Evolutionary conservation across 2,113 vertebrate genomes (phyloP).

Genomic region (Hystrix cristata): DNA sequence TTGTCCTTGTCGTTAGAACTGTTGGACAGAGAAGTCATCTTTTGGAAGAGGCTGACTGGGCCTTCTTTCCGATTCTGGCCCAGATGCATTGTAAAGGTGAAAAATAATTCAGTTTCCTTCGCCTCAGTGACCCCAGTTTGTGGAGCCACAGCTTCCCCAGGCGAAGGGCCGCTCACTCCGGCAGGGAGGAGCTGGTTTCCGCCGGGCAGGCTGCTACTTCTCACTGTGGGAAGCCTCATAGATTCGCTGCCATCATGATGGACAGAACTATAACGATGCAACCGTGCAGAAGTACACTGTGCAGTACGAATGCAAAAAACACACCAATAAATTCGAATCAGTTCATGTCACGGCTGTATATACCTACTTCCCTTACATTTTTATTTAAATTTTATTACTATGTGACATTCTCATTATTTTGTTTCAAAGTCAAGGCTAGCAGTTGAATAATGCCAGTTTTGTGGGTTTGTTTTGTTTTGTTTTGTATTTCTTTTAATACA

Average conservation of each 20-base stretch:
- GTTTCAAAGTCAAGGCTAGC: neutral
- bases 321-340: neutral
- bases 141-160: neutral
- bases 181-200: neutral
- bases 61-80: neutral
- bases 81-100: neutral
- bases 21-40: neutral
- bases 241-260: too few species aligned
- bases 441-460: fast-evolving
- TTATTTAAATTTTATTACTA: neutral
- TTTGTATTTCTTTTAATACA: neutral
- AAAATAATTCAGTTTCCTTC: neutral
- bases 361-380: neutral
- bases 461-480: neutral
- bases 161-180: too few species aligned
- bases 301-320: neutral
- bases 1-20: neutral
- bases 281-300: neutral
- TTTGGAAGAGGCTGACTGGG: neutral
- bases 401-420: neutral
- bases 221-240: neutral
- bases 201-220: neutral
- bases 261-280: neutral
- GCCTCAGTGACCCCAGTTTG: neutral
- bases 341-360: neutral